Evolutionary conservation across 1,140 invertebrate species (phyloP), one percentile per base, ranked within the genome.

Genomic region (Phymorhynchus buccinoides): DNA sequence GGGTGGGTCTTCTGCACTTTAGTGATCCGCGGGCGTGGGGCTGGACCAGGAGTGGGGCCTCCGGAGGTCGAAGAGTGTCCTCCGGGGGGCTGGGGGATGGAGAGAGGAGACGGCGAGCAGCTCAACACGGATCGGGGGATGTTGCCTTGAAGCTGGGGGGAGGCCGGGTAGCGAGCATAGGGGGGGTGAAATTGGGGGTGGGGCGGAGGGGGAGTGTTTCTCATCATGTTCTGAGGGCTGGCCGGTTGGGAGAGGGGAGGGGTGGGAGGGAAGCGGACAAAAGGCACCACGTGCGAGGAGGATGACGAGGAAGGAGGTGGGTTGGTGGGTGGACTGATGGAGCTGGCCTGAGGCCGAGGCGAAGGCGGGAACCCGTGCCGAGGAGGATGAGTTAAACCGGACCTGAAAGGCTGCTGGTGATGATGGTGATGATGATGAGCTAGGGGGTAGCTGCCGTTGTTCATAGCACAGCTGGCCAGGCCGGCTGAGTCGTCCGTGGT

Each of bases 1-100:
- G 93, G 93, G 48, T 93, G 92, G 4, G 93, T 93, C 79, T 86
- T 82, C 32, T 90, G 90, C 22, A 87, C 84, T 83, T 90, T 92
- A 62, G 79, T 88, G 6, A 86, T 71, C 12, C 83, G 85, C 1
- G 80, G 85, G 22, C 62, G 7, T 9, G 32, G 12, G 3, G 83
- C n/a, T n/a, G n/a, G n/a, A n/a, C n/a, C n/a, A n/a, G n/a, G n/a
- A n/a, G n/a, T n/a, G n/a, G n/a, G n/a, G n/a, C n/a, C n/a, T n/a
- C n/a, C 22, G 56, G 12, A 87, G 52, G 44, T 1, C 1, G 83
- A 68, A 3, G 81, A 35, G 16, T 73, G n/a, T 16, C 75, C 22
- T 9, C 75, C 39, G 4, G 85, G 75, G 22, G 73, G n/a, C 52
- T 87, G 77, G 85, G 87, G 83, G 42, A 90, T 84, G 32, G 86